These are phyloP conservation scores for Pheosia gnoma DNA, from an alignment of 2,888 invertebrate species.

Conservation along the genomic window DNA sequence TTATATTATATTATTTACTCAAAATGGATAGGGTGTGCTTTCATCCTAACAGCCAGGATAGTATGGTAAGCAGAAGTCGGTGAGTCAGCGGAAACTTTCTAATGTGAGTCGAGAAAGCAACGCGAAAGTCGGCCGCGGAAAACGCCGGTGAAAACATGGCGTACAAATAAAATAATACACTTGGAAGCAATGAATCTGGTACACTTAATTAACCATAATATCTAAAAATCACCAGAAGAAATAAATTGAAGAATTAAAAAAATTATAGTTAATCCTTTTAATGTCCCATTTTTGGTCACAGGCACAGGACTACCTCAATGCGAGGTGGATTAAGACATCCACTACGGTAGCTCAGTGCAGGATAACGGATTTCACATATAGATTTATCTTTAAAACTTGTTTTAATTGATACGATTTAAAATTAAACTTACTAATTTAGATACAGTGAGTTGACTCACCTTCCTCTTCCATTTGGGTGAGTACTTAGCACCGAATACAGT, in stretches of 20 bases:
- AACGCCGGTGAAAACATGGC: conserved; percentile 54
- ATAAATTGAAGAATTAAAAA: no score
- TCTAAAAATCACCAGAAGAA: no score
- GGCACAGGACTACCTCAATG: no score
- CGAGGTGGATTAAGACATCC: no score
- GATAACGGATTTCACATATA: no score
- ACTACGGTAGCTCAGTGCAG: no score
- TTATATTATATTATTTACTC: not conserved
- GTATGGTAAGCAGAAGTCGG: conserved; percentile 31
- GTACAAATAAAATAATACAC: conserved; percentile 13
- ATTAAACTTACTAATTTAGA: not conserved
- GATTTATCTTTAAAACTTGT: no score
- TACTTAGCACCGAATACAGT: conserved; percentile 80
- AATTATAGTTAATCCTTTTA: no score
- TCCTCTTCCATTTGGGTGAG: conserved; percentile 92
- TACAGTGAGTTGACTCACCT: conserved; percentile 72
- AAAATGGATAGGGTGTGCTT: conserved; percentile 30
- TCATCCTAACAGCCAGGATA: conserved; percentile 44
- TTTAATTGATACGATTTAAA: no score
- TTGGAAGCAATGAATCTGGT: no score
- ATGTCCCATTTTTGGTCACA: no score
- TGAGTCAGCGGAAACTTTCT: conserved; percentile 74
- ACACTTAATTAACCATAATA: no score
- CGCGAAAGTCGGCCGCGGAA: conserved; percentile 71
- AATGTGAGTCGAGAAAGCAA: conserved; percentile 72